phyloP scores from a whole-genome alignment of 1,140 invertebrate species.

The Drosophila seguyi region DNA sequence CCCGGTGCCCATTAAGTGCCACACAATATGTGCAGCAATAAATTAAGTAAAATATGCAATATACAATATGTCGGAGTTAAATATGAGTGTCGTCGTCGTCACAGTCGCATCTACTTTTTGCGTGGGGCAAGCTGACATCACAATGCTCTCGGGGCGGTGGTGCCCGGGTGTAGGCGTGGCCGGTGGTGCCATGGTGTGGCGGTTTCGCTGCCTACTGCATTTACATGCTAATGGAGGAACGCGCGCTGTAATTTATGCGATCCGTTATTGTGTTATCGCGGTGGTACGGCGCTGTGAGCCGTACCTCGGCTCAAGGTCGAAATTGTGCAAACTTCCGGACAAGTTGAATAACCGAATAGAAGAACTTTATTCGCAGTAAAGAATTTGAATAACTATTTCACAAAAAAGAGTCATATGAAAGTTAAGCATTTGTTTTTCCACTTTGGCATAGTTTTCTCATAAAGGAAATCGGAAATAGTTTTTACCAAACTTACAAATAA shows the following conservation, averaged over 20 bases:
- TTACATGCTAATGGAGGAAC: conserved; percentile 65
- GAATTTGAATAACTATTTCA: conserved; percentile 1
- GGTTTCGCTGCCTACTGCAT: conserved; percentile 22
- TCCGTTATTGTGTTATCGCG: conserved; percentile 43
- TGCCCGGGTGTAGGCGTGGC: conserved; percentile 8
- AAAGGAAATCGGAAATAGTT: background rate
- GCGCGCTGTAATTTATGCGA: conserved; percentile 66
- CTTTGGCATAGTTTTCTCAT: background rate
- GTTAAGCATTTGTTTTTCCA: background rate
- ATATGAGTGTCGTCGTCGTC: conserved; percentile 51
- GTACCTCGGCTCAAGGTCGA: conserved; percentile 54
- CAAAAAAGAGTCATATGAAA: background rate
- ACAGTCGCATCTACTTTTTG: conserved; percentile 29
- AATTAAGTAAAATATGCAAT: conserved; percentile 71
- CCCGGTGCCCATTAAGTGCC: conserved; percentile 67
- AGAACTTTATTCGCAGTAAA: conserved; percentile 1
- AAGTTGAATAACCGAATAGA: conserved; percentile 27
- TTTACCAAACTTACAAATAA: background rate
- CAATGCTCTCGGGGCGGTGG: conserved; percentile 6
- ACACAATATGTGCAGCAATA: conserved; percentile 71
- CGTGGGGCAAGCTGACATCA: conserved; percentile 39
- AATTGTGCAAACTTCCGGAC: conserved; percentile 37
- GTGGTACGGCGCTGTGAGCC: conserved; percentile 15
- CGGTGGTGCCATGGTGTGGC: conserved; percentile 7
- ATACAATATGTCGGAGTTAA: conserved; percentile 33